Conservation (phyloP, 2,113 vertebrate genomes). For the Petrocephalus zakoni region DNA sequence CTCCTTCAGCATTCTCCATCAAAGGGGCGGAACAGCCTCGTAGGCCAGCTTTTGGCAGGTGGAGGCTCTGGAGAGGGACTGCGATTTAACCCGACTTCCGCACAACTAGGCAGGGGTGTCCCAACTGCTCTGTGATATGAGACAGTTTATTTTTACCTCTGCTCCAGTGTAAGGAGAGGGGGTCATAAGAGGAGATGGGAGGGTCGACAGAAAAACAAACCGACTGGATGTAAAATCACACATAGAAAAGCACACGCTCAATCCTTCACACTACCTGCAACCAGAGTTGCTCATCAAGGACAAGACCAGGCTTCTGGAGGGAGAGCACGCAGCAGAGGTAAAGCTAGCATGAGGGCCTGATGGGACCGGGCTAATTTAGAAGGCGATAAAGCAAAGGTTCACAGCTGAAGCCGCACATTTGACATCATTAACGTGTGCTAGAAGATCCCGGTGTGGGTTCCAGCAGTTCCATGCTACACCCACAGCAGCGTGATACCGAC, state of each 20-base stretch:
- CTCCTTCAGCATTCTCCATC: neutral
- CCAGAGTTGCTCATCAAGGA: neutral
- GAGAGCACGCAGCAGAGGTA: neutral
- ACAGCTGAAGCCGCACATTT: neutral
- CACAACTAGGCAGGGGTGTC: neutral
- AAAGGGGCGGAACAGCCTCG: neutral
- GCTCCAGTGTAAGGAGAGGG: neutral
- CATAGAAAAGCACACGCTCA: neutral
- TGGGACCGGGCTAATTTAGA: neutral
- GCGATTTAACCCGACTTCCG: neutral
- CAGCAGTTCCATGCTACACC: neutral
- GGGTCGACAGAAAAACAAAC: neutral
- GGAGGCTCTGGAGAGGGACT: neutral
- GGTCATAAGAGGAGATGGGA: neutral
- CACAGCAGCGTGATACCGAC: neutral
- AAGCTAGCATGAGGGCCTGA: neutral
- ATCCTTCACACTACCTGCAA: neutral
- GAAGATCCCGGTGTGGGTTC: neutral
- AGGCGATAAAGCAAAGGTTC: neutral
- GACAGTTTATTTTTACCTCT: neutral
- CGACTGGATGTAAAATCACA: neutral
- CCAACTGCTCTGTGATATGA: neutral
- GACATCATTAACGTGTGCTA: neutral
- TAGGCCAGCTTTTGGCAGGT: neutral
- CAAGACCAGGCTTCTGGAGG: neutral